Evolutionary conservation across 2,888 invertebrate species (phyloP), one percentile per base, ranked within the genome.

Genomic region (Sarcophaga caerulescens): DNA sequence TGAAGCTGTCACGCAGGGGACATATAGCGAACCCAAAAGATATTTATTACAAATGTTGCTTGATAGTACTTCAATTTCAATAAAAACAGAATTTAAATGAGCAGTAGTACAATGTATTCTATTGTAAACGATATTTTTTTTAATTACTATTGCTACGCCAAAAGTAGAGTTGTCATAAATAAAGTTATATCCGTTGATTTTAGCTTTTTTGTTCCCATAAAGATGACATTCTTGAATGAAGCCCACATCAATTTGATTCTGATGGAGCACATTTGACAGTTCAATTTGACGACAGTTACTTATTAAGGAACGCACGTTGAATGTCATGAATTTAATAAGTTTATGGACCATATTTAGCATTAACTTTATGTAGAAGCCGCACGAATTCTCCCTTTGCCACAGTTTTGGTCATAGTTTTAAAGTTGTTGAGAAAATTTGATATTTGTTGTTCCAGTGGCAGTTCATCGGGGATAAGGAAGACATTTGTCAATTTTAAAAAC

Each of bases 181-280:
- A 70, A 70, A 57, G 6, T 21, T 57, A 17, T 70, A 62, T 10
- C 23, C 23, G 14, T 19, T 62, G 23, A 62, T 57, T 23, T 70
- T 57, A 23, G 23, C 12, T 4, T 57, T 23, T 12, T 23, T 12
- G 47, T 25, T 23, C 12, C 57, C 23, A 8, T 25, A 23, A 57
- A 70, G 70, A 57, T 70, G 70, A 25, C 70, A 70, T 25, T 70
- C 70, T 47, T 70, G 57, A 14, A 70, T 23, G 14, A 52, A 69
- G 12, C 6, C 35, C 6, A 73, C 12, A n/a, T 59, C 60, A 73
- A 73, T 35, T 73, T 73, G 19, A n/a, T 35, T 60, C 2, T 23
- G 23, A 23, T 23, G 23, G 23, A 23, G 23, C 23, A 23, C 23
- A 23, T 23, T 23, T 23, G 23, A 23, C 23, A 23, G 23, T 23